Percentiles rank a stretch among this genome's conserved stretches.
These are phyloP conservation scores for Holothuria glaberrima DNA, from an alignment of 35 echinoderm and acorn worm species.

Conservation along the genomic window DNA sequence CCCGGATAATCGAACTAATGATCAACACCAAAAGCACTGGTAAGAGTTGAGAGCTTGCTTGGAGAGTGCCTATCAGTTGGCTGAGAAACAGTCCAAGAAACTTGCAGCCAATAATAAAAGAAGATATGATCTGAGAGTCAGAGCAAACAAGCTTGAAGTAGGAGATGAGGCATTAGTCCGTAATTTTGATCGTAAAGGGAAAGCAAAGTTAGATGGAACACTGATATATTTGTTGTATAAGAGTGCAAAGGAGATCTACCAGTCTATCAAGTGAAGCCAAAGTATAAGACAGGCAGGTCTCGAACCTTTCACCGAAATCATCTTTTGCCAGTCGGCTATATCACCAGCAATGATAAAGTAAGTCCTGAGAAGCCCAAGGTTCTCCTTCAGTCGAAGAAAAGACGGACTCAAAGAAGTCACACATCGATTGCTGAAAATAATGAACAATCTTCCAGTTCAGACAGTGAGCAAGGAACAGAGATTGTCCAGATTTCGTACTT, in stretches of 20 bases:
- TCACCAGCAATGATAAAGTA: neutral
- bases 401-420: no score
- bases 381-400: no score
- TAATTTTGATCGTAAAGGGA: constrained; percentile 28
- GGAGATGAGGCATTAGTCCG: constrained; percentile 10
- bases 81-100: constrained; percentile 14
- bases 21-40: constrained; percentile 52
- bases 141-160: neutral
- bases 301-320: constrained; percentile 43
- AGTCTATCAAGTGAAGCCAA: constrained; percentile 5
- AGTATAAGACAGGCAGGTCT: constrained; percentile 3
- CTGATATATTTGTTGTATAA: constrained; percentile 11
- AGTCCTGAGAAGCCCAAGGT: no score
- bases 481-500: neutral
- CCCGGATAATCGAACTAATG: constrained; percentile 36
- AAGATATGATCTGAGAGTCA: constrained; percentile 30
- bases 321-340: constrained; percentile 27
- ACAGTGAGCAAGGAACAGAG: neutral
- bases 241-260: constrained; percentile 36
- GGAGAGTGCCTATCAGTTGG: constrained; percentile 38
- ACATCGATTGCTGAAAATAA: neutral
- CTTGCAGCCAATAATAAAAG: constrained; percentile 16
- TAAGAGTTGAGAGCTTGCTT: constrained; percentile 10
- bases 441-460: neutral
- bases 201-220: constrained; percentile 17